Evolutionary conservation across 2,888 invertebrate genomes (phyloP), one percentile per base, ranked within the genome.

Genomic region (Drosophila peninsularis): DNA sequence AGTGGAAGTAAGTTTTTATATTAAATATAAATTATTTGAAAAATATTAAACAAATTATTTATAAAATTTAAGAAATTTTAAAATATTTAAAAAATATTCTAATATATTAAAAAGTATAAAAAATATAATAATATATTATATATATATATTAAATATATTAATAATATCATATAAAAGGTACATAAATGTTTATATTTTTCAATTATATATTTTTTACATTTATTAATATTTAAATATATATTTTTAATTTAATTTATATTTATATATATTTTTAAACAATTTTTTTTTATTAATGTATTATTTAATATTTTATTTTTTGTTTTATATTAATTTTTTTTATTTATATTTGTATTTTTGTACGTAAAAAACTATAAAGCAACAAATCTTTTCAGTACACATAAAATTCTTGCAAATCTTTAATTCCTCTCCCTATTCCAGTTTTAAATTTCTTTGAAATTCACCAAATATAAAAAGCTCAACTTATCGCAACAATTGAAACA

Each of bases 401-500:
- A 10, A 14, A 36, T 13, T 37, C 7, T 37, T n/a, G 17, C 17
- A 39, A 39, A 39, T 17, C 9, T 19, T 41, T 1, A 21, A 42
- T 21, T 44, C 3, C 1, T 44, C 14, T n/a, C n/a, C 0, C 9
- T 1, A 14, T n/a, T 24, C 4, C 24, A 14, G 14, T 5, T 24
- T 24, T 44, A 3, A 14, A 21, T 24, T 14, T 24, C 14, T n/a
- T 44, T 44, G 9, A 9, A 24, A 24, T 44, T 9, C 24, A 14
- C 14, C 9, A 14, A 21, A 42, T 21, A 14, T 24, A 1, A 44
- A 17, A 17, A 24, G 4, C 24, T 24, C 24, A 24, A 24, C 4
- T 24, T 24, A 5, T 19, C 7, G 19, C 30, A 24, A 34, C 32
- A 37, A 60, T 39, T 13, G n/a, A 63, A 63, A 37, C 49, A 36